Percentiles rank a stretch among this genome's conserved stretches.
These are phyloP conservation scores for Platerodrilus igneus DNA, from an alignment of 2,888 invertebrate genomes.

Conservation along the genomic window DNA sequence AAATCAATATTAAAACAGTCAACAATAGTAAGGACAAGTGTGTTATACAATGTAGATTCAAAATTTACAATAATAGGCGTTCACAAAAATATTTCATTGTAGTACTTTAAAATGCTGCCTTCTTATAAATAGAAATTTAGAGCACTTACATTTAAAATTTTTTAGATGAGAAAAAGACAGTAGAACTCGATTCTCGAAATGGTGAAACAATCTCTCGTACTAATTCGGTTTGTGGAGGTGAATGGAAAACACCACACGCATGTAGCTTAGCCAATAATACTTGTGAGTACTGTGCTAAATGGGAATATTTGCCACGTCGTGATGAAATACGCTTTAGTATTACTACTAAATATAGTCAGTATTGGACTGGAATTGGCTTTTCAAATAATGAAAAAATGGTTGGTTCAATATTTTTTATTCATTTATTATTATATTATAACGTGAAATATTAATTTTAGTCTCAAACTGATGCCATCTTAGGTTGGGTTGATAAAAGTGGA, in stretches of 20 bases:
- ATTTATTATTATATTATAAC: conserved; percentile 1
- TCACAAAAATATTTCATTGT: too few species aligned
- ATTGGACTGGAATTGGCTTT: conserved; percentile 90
- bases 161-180: conserved; percentile 35
- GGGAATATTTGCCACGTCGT: conserved; percentile 67
- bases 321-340: conserved; percentile 79
- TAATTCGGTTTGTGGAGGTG: conserved; percentile 64
- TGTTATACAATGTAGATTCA: too few species aligned
- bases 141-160: conserved; percentile 1
- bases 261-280: conserved; percentile 61
- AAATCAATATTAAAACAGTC: too few species aligned
- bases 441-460: conserved; percentile 51
- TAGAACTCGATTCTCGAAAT: conserved; percentile 39
- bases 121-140: too few species aligned
- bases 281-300: conserved; percentile 76
- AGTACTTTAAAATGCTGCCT: too few species aligned
- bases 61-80: too few species aligned
- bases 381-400: conserved; percentile 82
- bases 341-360: conserved; percentile 68
- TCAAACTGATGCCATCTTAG: conserved; percentile 82
- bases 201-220: conserved; percentile 44
- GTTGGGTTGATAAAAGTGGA: conserved; percentile 79
- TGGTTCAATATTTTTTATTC: conserved; percentile 28
- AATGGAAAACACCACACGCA: conserved; percentile 69
- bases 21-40: too few species aligned